A percentile compares a stretch with the other conserved stretches of the same genome.
Evolutionary conservation across 2,888 invertebrate species (phyloP).

Genomic region (Tetragonula carbonaria): DNA sequence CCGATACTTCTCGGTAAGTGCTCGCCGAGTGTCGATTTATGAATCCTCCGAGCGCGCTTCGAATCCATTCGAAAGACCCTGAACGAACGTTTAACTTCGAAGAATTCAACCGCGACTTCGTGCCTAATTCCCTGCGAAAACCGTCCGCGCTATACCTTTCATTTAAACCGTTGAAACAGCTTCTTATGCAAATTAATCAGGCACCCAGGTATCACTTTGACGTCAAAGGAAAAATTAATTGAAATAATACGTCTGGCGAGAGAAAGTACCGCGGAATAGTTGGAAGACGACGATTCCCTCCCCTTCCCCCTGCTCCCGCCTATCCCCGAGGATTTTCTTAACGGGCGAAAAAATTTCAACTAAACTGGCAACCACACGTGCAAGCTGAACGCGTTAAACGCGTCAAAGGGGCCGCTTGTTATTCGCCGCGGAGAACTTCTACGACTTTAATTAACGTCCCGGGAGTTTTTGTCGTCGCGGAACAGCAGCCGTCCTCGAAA

Average conservation of each 20-base stretch:
- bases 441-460: conserved; percentile 62
- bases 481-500: conserved; percentile 26
- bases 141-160: too few relatives aligned
- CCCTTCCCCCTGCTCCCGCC: not conserved
- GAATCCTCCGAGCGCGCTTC: conserved; percentile 43
- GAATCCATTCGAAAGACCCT: conserved; percentile 16
- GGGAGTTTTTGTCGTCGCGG: conserved; percentile 37
- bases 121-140: not conserved
- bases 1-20: conserved; percentile 65
- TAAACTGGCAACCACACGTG: conserved; percentile 22
- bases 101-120: not conserved
- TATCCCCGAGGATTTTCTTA: conserved; percentile 4
- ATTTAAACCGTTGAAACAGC: not conserved
- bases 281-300: not conserved
- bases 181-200: not conserved
- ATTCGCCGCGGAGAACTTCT: conserved; percentile 46
- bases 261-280: not conserved
- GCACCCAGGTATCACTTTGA: not conserved
- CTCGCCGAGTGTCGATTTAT: conserved; percentile 57
- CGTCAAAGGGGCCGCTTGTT: conserved; percentile 46
- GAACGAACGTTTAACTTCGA: not conserved
- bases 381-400: conserved; percentile 26
- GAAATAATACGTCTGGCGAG: not conserved
- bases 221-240: not conserved
- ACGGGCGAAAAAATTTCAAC: conserved; percentile 25